phyloP scores from a whole-genome alignment of 2,888 invertebrate species.

The Aphidoletes aphidimyza region DNA sequence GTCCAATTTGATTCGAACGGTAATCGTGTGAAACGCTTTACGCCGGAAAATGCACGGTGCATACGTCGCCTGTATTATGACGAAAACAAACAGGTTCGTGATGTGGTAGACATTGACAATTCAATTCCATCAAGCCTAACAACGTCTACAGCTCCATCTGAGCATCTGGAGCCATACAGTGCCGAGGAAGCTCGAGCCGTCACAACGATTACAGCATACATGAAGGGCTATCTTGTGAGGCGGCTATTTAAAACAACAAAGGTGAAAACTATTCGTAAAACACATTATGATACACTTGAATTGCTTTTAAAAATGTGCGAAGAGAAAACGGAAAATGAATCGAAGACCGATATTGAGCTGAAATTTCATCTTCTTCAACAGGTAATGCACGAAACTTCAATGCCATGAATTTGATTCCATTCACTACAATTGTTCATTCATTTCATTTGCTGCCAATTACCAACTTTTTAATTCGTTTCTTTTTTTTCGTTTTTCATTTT shows the following conservation, averaged over 20 bases:
- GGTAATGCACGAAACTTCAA: neutral
- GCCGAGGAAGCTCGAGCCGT: conserved; percentile 68
- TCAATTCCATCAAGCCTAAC: neutral
- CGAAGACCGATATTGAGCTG: neutral
- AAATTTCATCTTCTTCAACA: conserved; percentile 29
- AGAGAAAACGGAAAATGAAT: conserved; percentile 4
- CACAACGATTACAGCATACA: conserved; percentile 74
- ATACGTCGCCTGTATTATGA: conserved; percentile 4
- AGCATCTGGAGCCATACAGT: neutral
- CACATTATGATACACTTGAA: conserved; percentile 55
- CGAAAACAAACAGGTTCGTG: neutral
- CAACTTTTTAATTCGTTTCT: neutral
- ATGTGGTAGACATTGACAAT: neutral
- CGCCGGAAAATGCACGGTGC: neutral
- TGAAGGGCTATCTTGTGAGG: conserved; percentile 82
- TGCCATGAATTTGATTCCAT: too few relatives aligned
- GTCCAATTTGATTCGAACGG: neutral
- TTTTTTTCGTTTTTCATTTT: neutral
- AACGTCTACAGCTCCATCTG: neutral
- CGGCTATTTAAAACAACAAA: conserved; percentile 83
- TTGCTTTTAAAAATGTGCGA: conserved; percentile 55
- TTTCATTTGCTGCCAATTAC: neutral
- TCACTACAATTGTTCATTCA: neutral
- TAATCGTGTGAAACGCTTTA: neutral
- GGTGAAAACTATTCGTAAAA: conserved; percentile 74